Percentiles rank a stretch among this genome's conserved stretches.
phyloP scores from a whole-genome alignment of 2,888 invertebrate species.

The Alcis repandata region DNA sequence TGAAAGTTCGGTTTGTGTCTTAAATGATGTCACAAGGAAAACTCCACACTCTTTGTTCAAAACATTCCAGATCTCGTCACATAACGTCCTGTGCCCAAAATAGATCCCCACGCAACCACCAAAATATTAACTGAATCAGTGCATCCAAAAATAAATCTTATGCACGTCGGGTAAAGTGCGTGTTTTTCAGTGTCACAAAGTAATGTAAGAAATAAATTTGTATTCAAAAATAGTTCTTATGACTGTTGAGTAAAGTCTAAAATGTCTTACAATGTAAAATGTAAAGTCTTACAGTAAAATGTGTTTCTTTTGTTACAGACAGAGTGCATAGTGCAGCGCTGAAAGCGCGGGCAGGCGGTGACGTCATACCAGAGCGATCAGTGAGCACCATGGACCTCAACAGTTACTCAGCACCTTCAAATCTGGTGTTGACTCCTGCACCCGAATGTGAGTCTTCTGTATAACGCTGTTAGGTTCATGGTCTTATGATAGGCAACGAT shows the following conservation, averaged over 20 bases:
- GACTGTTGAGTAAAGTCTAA: constrained; percentile 20
- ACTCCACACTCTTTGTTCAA: constrained; percentile 24
- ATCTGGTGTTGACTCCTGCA: constrained; percentile 80
- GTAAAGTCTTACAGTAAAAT: too few relatives aligned
- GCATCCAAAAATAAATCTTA: constrained; percentile 28
- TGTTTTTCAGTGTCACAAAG: constrained; percentile 15
- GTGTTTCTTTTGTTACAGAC: constrained; percentile 59
- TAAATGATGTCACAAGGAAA: constrained; percentile 14
- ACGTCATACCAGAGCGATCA: constrained; percentile 75
- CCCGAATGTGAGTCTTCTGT: constrained; percentile 75
- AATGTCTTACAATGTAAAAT: too few relatives aligned
- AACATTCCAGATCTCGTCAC: constrained; percentile 26
- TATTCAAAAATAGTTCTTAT: constrained; percentile 39
- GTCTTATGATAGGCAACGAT: neutral
- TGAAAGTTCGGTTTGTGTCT: neutral
- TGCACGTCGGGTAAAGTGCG: neutral
- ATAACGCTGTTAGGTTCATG: neutral
- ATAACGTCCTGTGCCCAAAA: constrained; percentile 42
- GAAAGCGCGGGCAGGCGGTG: constrained; percentile 78
- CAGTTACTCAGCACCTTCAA: constrained; percentile 76
- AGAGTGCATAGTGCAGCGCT: constrained; percentile 71
- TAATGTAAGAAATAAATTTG: constrained; percentile 19
- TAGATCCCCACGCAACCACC: constrained; percentile 40
- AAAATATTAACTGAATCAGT: constrained; percentile 39
- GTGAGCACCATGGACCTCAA: constrained; percentile 74